phyloP scores from a whole-genome alignment of 1,140 invertebrate species.

The Tribolium castaneum region DNA sequence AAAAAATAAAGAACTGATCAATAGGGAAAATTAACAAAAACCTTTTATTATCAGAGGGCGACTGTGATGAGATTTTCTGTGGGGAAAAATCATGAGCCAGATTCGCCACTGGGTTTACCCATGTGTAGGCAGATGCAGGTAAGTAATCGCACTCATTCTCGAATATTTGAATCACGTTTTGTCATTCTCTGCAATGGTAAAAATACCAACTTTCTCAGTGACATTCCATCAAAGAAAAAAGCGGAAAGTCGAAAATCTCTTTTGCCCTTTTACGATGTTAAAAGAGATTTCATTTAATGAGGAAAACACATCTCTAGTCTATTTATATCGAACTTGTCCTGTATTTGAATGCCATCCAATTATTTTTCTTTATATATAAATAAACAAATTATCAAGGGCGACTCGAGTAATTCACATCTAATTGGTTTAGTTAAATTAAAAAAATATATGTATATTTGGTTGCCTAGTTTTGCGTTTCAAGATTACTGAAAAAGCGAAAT shows the following conservation, averaged over 20 bases:
- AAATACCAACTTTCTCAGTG: neutral
- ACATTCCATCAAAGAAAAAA: neutral
- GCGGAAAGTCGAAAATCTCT: slow-evolving; percentile 26
- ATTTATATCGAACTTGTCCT: slow-evolving; percentile 42
- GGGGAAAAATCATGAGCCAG: too few species aligned
- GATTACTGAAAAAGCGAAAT: neutral
- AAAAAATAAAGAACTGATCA: too few species aligned
- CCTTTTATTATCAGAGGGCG: too few species aligned
- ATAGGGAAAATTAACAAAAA: too few species aligned
- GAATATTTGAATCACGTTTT: neutral
- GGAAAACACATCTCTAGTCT: slow-evolving; percentile 35
- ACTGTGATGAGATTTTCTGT: too few species aligned
- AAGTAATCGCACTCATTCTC: neutral
- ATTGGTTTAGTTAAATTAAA: neutral
- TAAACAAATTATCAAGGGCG: slow-evolving; percentile 41
- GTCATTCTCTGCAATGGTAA: neutral
- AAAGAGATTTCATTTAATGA: slow-evolving; percentile 28
- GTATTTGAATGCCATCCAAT: slow-evolving; percentile 41
- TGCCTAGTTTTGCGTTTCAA: neutral
- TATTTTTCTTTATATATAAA: slow-evolving; percentile 37
- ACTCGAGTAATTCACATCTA: neutral
- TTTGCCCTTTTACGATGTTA: slow-evolving; percentile 23
- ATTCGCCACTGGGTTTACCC: neutral
- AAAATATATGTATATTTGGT: slow-evolving; percentile 16
- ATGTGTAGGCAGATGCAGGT: neutral